Evolutionary conservation across 2,113 vertebrate genomes (phyloP), one percentile per base, ranked within the genome.

Genomic region (Papio anubis): DNA sequence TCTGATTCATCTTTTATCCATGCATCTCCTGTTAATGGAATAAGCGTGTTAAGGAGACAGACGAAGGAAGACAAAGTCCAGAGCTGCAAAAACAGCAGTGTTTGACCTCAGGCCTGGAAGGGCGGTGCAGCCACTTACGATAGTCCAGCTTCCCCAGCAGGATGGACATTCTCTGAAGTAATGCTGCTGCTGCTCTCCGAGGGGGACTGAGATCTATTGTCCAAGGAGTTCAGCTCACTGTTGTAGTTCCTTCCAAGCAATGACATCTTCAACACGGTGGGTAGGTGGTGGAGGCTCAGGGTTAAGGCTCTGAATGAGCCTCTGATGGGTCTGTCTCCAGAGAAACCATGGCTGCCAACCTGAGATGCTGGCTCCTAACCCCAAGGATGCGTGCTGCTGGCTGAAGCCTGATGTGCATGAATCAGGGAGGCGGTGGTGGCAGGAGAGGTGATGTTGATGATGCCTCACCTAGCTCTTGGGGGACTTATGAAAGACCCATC

Each of bases 101-200:
- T 55, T 48, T 43, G 86, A 21, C 79, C n/a, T 70, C 25, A 30
- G 68, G 17, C 11, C 68, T 27, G 16, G 50, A 61, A 70, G 86
- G 55, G 68, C 11, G 2, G 16, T 2, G 57, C 5, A 18, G 78
- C 35, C 88, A 95, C 96, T 98, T 76, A 98, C 79, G 91, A 87
- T 8, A 98, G 43, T 27, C 40, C 27, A 3, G 70, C 40, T 27
- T 95, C 90, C 48, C 59, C 70, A 0, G 52, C 38, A 11, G 27
- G 80, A 68, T 35, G 73, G 61, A 30, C 20, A 0, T 43, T 76
- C 52, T 83, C 68, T 20, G 80, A 35, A 83, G 88, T 27, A 35
- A 17, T 7, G 45, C 2, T 14, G 6, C 48, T 43, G 27, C 50
- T 59, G 6, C 35, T 86, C 43, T 83, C 70, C 0, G 18, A 89